A percentile compares a stretch with the other conserved stretches of the same genome.
These are phyloP conservation scores for Squalus acanthias DNA, from an alignment of 2,797 vertebrate species.

Conservation along the genomic window DNA sequence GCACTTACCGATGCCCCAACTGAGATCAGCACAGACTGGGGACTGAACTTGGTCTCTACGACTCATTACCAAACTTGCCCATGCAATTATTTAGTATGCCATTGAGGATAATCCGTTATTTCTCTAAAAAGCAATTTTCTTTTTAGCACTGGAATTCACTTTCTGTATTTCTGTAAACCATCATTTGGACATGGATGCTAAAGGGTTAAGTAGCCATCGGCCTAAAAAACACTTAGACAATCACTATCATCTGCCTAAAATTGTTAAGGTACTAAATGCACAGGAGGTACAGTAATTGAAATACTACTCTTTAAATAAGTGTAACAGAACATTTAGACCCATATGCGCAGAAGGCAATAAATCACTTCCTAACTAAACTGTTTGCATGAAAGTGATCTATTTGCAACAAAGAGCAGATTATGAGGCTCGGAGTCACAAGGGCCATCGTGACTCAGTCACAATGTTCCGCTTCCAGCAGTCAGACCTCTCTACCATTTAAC, in stretches of 20 bases:
- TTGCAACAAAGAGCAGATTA: constrained; percentile 24
- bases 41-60: neutral
- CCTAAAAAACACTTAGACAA: neutral
- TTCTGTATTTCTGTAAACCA: neutral
- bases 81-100: neutral
- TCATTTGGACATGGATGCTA: neutral
- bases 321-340: neutral
- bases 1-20: neutral
- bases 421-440: constrained; percentile 9
- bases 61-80: neutral
- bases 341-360: too few relatives aligned
- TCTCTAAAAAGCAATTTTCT: neutral
- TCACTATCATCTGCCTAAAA: neutral
- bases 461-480: constrained; percentile 20
- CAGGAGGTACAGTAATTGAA: neutral
- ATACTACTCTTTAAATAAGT: too few relatives aligned
- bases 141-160: neutral
- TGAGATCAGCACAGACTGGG: neutral
- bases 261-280: neutral
- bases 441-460: constrained; percentile 27
- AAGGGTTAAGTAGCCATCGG: neutral
- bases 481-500: neutral
- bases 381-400: neutral
- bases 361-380: neutral
- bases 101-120: neutral